Evolutionary conservation across 2,113 vertebrate genomes (phyloP).

Genomic region (Theropithecus gelada): DNA sequence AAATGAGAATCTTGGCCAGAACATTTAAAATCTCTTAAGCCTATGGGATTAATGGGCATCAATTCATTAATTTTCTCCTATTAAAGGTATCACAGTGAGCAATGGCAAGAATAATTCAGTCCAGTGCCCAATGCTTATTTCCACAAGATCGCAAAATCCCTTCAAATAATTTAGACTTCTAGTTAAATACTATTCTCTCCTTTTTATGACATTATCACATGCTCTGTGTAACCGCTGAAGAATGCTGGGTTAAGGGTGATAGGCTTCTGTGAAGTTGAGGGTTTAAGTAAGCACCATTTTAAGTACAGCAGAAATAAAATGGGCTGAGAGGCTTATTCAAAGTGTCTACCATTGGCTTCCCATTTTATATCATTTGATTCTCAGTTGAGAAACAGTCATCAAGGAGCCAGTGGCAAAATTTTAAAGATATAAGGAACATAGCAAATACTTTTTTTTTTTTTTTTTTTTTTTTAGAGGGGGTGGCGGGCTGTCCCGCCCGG

Average conservation of each 20-base stretch:
- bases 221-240: neutral
- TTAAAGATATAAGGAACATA: neutral
- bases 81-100: slow-evolving; percentile 3
- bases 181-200: neutral
- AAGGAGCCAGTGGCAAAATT: neutral
- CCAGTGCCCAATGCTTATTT: neutral
- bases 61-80: neutral
- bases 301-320: neutral
- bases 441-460: neutral
- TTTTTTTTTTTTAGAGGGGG: no score
- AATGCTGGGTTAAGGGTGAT: neutral
- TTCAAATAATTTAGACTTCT: neutral
- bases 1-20: neutral
- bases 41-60: neutral
- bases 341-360: neutral
- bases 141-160: neutral
- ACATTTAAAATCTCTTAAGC: slow-evolving; percentile 13
- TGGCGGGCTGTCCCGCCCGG: no score
- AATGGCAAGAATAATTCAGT: neutral
- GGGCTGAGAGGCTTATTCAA: neutral
- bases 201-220: neutral
- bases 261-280: neutral
- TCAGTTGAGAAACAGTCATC: neutral
- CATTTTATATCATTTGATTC: neutral
- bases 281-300: neutral